Evolutionary conservation across 2,888 invertebrate genomes (phyloP), one percentile per base, ranked within the genome.

Genomic region (Drosophila picticornis): DNA sequence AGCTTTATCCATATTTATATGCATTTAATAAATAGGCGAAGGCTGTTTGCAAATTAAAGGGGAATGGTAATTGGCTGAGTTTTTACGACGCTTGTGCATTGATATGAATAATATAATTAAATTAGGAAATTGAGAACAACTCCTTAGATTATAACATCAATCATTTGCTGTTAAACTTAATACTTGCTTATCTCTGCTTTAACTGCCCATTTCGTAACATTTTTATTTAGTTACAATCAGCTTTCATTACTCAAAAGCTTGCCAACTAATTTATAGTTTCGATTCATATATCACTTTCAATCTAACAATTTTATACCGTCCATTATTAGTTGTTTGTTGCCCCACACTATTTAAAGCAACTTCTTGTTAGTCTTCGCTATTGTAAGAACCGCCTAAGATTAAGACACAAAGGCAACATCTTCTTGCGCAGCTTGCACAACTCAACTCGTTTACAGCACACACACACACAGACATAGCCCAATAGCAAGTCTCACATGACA

Each of bases 361-460:
- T 40, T 34, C 25, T 34, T 29, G 32, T 65, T 27, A n/a, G 16
- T 36, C 22, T 16, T 36, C 27, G 69, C 57, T 27, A 48, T 75
- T 75, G 74, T 75, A 53, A 75, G 61, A 75, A 74, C 29, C 19
- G 43, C n/a, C 3, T 40, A 38, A 72, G 56, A 22, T 1, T 40
- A 38, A 72, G 56, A 36, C 34, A 73, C 77, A 66, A 81, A 67
- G 32, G 70, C 61, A 68, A 58, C 71, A 74, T 81, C 81, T 80
- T 81, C 74, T 74, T 73, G 76, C 52, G 29, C 34, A 46, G 22
- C 60, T 81, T 73, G 70, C 77, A 63, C 58, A 77, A 77, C 78
- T 40, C 63, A 56, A 77, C 64, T 77, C 52, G 64, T 61, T 69
- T 69, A 52, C 56, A 62, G 51, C 56, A 56, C 61, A 72, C 72